phyloP scores from a whole-genome alignment of 2,797 vertebrate species.

The Lophotriccus pileatus region DNA sequence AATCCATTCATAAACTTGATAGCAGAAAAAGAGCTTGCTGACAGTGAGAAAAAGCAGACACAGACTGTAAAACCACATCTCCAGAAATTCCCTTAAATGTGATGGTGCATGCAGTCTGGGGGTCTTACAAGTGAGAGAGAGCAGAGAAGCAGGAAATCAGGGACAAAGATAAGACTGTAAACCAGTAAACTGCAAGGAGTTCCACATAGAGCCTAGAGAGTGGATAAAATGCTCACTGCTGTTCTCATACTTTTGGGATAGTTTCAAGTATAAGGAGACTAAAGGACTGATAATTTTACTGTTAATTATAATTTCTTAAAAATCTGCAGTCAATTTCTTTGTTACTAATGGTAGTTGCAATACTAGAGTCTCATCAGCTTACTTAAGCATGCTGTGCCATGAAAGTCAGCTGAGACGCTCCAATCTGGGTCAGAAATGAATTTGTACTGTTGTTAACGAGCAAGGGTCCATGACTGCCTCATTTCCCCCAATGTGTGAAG shows the following conservation, averaged over 20 bases:
- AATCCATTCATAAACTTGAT: neutral
- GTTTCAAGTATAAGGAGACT: neutral
- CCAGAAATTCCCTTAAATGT: constrained; percentile 26
- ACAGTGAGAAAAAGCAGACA: constrained; percentile 11
- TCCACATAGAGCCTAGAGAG: neutral
- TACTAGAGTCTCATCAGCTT: neutral
- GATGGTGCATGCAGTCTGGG: constrained; percentile 2
- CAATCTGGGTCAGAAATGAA: neutral
- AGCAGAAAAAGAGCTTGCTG: neutral
- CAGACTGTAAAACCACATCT: constrained; percentile 12
- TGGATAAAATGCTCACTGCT: neutral
- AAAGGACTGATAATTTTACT: neutral
- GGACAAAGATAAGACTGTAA: constrained; percentile 1
- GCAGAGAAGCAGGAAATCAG: constrained; percentile 27
- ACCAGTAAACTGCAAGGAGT: neutral
- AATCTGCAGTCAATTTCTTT: neutral
- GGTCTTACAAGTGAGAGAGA: constrained; percentile 16
- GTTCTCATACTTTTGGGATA: neutral
- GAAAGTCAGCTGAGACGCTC: neutral
- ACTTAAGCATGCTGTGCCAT: neutral
- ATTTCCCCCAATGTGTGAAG: neutral
- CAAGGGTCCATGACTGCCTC: neutral
- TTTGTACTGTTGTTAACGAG: neutral
- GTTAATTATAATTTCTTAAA: neutral
- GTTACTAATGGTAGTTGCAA: neutral